Conservation (phyloP, 2,888 invertebrate genomes). For the Lasius fuliginosus region DNA sequence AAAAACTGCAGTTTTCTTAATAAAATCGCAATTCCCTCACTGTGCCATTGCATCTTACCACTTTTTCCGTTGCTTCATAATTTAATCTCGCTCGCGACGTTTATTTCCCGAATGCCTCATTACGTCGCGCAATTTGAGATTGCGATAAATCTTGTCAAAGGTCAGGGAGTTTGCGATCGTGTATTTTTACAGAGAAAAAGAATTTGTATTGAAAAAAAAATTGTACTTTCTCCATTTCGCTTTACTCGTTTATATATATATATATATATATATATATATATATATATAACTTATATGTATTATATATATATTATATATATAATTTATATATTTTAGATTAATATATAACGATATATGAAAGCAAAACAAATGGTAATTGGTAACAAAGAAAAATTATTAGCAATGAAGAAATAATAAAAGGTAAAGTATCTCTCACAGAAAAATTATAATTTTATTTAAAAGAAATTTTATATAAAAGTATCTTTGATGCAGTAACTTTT, state of each 20-base stretch:
- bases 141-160: conserved; percentile 39
- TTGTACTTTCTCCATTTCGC: not conserved
- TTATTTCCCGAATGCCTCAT: conserved; percentile 29
- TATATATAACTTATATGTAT: not conserved
- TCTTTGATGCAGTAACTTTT: too few relatives aligned
- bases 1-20: not conserved
- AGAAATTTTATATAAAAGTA: too few relatives aligned
- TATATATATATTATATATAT: not conserved
- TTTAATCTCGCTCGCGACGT: conserved; percentile 13
- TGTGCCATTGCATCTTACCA: not conserved
- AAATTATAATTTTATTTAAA: too few relatives aligned
- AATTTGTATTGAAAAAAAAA: not conserved
- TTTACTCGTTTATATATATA: not conserved
- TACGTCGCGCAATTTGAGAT: conserved; percentile 26
- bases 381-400: too few relatives aligned
- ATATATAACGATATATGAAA: not conserved
- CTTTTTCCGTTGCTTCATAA: conserved; percentile 6
- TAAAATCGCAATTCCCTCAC: not conserved
- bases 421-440: too few relatives aligned
- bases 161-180: not conserved
- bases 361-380: not conserved
- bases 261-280: not conserved
- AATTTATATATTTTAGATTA: not conserved
- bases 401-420: too few relatives aligned
- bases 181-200: not conserved